phyloP scores from a whole-genome alignment of 2,797 vertebrate genomes.

The Sebastes alutus region DNA sequence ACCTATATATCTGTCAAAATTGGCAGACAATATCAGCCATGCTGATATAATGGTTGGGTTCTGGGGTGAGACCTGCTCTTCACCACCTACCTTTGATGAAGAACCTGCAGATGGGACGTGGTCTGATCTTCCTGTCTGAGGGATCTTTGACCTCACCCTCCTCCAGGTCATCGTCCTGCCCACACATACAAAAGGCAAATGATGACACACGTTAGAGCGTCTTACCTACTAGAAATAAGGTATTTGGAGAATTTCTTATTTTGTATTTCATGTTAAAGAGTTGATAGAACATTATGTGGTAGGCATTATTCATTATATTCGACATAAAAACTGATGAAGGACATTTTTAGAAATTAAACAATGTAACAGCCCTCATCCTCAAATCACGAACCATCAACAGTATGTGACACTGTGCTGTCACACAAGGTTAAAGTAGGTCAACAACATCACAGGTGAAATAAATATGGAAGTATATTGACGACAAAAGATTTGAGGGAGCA shows the following conservation, averaged over 20 bases:
- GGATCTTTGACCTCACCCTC: slow-evolving; percentile 99
- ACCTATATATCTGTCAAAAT: background rate
- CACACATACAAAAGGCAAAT: slow-evolving; percentile 12
- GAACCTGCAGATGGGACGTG: slow-evolving; percentile 95
- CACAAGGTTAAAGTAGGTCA: background rate
- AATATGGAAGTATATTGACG: background rate
- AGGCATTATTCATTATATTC: background rate
- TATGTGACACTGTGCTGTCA: background rate
- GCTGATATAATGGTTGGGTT: background rate
- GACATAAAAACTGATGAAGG: background rate
- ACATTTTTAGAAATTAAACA: background rate
- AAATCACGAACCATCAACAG: background rate
- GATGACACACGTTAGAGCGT: background rate
- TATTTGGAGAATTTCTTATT: background rate
- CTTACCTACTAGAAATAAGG: background rate
- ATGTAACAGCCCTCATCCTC: background rate
- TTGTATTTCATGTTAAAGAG: background rate
- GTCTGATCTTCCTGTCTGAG: slow-evolving; percentile 93
- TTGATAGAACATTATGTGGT: background rate
- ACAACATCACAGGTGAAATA: background rate
- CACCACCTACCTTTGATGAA: slow-evolving; percentile 93
- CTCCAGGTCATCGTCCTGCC: slow-evolving; percentile 96
- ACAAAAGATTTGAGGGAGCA: background rate
- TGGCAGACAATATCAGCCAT: background rate
- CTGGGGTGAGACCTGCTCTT: background rate